Conservation (phyloP, 2,888 invertebrate species). For the Rugalucina vietnamica region DNA sequence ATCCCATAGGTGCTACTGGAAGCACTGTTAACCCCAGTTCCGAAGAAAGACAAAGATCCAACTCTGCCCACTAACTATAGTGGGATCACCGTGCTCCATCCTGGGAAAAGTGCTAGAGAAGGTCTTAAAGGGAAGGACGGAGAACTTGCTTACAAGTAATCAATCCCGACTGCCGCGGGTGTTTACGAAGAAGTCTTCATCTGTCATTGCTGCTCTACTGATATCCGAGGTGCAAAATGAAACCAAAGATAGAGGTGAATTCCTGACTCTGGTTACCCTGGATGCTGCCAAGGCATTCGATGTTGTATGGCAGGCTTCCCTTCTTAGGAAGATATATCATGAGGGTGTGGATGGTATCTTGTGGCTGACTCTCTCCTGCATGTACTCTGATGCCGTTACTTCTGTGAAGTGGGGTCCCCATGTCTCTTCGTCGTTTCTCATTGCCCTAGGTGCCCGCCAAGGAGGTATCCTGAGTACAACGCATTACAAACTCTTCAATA, state of each 20-base stretch:
- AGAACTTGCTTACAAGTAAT: not conserved
- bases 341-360: not conserved
- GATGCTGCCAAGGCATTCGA: not conserved
- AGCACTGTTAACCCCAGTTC: not conserved
- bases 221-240: conserved; percentile 1
- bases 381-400: not conserved
- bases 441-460: not conserved
- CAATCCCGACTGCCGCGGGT: not conserved
- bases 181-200: not conserved
- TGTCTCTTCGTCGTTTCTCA: not conserved
- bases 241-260: not conserved
- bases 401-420: not conserved
- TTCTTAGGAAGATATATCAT: not conserved
- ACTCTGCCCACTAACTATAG: no score
- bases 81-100: not conserved
- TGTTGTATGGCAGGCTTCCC: not conserved
- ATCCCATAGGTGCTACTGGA: not conserved
- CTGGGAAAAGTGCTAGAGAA: not conserved
- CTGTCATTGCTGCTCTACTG: not conserved
- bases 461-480: not conserved
- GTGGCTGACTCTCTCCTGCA: not conserved
- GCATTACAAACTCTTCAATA: not conserved
- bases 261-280: not conserved
- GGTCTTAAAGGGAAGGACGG: not conserved
- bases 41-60: no score